These are phyloP conservation scores for Novumbra hubbsi DNA, from an alignment of 2,797 vertebrate species.

Conservation along the genomic window DNA sequence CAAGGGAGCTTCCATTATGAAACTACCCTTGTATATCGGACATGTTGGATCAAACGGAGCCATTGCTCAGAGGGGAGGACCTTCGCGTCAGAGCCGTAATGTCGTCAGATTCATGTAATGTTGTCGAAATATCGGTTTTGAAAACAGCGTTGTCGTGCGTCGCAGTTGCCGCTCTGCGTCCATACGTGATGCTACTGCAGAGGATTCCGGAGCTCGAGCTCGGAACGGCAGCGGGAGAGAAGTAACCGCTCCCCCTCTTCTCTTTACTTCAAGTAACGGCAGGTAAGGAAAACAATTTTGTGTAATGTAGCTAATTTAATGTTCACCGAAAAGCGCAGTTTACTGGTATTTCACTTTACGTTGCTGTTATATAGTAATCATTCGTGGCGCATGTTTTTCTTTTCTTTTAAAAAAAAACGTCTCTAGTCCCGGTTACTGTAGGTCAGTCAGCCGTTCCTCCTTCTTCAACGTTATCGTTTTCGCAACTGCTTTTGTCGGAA, in stretches of 20 bases:
- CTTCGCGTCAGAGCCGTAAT: neutral
- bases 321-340: neutral
- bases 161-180: conserved; percentile 56
- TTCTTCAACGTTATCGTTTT: conserved; percentile 47
- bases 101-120: conserved; percentile 2
- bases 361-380: conserved; percentile 45
- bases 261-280: conserved; percentile 67
- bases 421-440: conserved; percentile 41
- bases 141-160: conserved; percentile 67
- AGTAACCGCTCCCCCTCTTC: conserved; percentile 73
- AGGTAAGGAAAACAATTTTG: conserved; percentile 54
- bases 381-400: conserved; percentile 68
- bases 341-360: conserved; percentile 1
- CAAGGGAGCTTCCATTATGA: conserved; percentile 16
- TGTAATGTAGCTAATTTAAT: neutral
- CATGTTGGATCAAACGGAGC: neutral
- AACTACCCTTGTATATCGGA: neutral
- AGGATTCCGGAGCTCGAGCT: conserved; percentile 78
- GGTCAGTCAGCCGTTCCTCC: conserved; percentile 64
- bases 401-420: conserved; percentile 46
- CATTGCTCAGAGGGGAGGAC: neutral
- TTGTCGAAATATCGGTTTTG: conserved; percentile 35
- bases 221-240: conserved; percentile 79
- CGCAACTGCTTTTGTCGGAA: conserved; percentile 57
- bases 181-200: conserved; percentile 76